Percentiles rank a stretch among this genome's conserved stretches.
Evolutionary conservation across 2,113 vertebrate species (phyloP).

Genomic region (Hemiprocne comata): DNA sequence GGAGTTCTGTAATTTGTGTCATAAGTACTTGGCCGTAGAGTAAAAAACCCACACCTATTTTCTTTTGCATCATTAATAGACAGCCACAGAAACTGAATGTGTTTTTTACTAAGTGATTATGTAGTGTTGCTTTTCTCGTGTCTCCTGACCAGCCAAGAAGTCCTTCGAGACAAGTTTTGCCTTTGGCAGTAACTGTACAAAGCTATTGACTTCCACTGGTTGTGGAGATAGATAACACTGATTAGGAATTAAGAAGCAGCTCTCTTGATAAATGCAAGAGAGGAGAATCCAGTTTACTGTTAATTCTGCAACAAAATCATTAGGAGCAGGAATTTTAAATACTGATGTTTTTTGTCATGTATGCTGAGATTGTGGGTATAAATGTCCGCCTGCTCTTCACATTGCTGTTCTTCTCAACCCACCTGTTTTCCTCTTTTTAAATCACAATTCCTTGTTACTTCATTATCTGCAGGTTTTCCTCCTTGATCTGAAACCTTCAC

Average conservation of each 20-base stretch:
- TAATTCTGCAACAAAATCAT: neutral
- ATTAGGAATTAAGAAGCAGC: neutral
- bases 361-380: neutral
- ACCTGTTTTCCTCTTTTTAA: neutral
- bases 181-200: neutral
- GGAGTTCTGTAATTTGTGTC: neutral
- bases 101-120: neutral
- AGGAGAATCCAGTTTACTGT: neutral
- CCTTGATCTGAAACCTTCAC: neutral
- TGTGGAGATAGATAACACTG: neutral
- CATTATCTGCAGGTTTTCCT: neutral
- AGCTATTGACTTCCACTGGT: neutral
- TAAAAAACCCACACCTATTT: neutral
- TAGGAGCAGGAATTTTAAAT: neutral
- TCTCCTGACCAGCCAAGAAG: neutral
- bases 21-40: neutral
- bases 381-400: neutral
- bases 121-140: neutral
- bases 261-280: neutral
- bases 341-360: neutral
- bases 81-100: rapidly evolving
- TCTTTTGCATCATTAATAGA: neutral
- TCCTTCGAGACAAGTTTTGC: neutral
- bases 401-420: neutral
- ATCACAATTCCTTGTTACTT: neutral